Evolutionary conservation across 2,113 vertebrate species (phyloP).

Genomic region (Oostethus manadensis): DNA sequence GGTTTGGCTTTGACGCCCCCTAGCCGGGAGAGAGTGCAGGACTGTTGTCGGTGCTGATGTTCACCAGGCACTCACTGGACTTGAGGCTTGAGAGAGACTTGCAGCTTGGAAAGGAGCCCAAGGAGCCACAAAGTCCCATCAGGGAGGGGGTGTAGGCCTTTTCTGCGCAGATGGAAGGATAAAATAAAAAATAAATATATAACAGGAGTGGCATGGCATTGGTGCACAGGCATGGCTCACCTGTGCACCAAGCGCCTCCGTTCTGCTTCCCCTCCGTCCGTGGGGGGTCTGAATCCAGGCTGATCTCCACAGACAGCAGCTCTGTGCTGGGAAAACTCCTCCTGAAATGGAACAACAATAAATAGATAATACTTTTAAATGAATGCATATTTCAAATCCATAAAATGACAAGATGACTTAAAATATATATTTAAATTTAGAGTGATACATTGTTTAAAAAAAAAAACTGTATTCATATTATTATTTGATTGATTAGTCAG

Average conservation of each 20-base stretch:
- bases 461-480: too few species aligned
- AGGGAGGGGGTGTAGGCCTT: constrained; percentile 95
- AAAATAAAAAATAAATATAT: not conserved
- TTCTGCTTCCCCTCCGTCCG: constrained; percentile 80
- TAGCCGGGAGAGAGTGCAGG: constrained; percentile 90
- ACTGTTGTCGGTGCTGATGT: constrained; percentile 91
- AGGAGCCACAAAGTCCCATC: constrained; percentile 90
- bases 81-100: constrained; percentile 93
- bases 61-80: constrained; percentile 96
- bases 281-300: constrained; percentile 85
- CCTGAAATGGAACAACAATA: constrained; percentile 56
- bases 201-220: not conserved
- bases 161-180: constrained; percentile 58
- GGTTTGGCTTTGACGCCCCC: constrained; percentile 52
- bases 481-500: too few species aligned
- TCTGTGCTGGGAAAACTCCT: constrained; percentile 89
- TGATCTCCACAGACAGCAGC: constrained; percentile 85
- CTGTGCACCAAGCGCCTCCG: constrained; percentile 82
- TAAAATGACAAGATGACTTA: too few species aligned
- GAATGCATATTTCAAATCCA: too few species aligned
- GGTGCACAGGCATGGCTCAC: too few species aligned
- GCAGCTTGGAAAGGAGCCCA: constrained; percentile 92
- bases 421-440: too few species aligned
- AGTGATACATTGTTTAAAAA: too few species aligned
- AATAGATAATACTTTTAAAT: not conserved